These are phyloP conservation scores for Seriola dumerili DNA, from an alignment of 2,113 vertebrate genomes.

Conservation along the genomic window DNA sequence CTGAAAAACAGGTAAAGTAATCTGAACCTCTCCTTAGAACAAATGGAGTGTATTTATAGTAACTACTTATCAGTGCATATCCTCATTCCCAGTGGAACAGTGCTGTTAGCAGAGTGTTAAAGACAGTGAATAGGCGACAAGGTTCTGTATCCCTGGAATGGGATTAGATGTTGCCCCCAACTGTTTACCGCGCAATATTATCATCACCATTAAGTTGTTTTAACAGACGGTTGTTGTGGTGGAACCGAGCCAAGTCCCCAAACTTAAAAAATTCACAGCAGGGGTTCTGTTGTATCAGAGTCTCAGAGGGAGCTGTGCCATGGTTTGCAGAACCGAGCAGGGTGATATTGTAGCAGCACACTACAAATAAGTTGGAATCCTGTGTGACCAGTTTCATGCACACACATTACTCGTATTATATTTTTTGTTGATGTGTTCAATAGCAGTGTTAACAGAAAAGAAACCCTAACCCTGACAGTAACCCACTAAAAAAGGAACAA, in stretches of 20 bases:
- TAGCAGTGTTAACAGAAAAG: background rate
- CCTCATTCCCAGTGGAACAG: conserved; percentile 40
- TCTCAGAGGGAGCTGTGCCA: conserved; percentile 26
- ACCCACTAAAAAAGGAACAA: background rate
- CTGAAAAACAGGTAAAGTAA: conserved; percentile 21
- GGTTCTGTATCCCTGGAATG: conserved; percentile 54
- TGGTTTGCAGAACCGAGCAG: conserved; percentile 18
- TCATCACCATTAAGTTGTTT: conserved; percentile 47
- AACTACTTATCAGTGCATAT: conserved; percentile 26
- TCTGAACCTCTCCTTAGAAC: background rate
- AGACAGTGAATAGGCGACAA: conserved; percentile 19
- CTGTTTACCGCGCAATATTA: conserved; percentile 43
- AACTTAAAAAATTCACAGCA: conserved; percentile 39
- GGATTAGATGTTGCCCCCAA: conserved; percentile 49
- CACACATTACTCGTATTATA: background rate
- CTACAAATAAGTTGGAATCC: background rate
- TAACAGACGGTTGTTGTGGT: conserved; percentile 39
- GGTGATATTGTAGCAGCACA: background rate
- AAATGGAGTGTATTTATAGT: conserved; percentile 6
- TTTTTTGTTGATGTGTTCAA: background rate
- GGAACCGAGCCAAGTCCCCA: conserved; percentile 51
- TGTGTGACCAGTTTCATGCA: background rate
- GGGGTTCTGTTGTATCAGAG: conserved; percentile 20
- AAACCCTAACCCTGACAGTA: background rate
- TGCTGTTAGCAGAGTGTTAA: conserved; percentile 18